Evolutionary conservation across 2,113 vertebrate species (phyloP), one percentile per base, ranked within the genome.

Genomic region (Dolichotis patagonum): DNA sequence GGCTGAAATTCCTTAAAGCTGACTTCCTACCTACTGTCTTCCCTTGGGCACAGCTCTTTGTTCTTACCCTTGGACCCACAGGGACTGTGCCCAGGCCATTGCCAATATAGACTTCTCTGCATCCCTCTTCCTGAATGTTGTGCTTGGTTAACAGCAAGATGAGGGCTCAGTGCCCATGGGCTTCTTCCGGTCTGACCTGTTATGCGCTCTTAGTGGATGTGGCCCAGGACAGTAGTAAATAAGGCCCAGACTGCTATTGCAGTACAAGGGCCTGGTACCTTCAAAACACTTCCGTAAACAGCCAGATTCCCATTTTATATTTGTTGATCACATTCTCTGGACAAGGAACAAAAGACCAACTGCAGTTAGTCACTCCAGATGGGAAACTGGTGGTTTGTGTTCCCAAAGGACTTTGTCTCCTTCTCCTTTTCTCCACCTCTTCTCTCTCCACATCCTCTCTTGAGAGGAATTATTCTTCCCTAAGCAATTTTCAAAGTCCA

Each of bases 401-500:
- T 93, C 86, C 89, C 60, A 91, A 83, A 94, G 62, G 62, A 94
- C 93, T 96, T 91, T 73, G 83, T 93, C 89, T 82, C 85, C 80
- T 75, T 38, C 16, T 67, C 17, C 80, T 38, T 26, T 69, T 58
- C 63, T 82, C 46, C 26, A 6, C 85, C 26, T 30, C 46, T 26
- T 60, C 52, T 77, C 93, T 78, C 43, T 49, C 62, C 69, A 67
- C 80, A 84, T 75, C 78, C 67, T 93, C 69, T 86, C 71, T 84
- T 28, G 16, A 92, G 81, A 85, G 60, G 69, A 97, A 81, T 43
- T 52, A n/a, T 86, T 93, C 84, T 75, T 87, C 65, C 91, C 77
- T 85, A 90, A 94, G 89, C 80, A 95, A 75, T 91, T 92, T 96
- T 49, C 96, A 87, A 95, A 96, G 89, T 93, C 93, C 83, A 91